Conservation (phyloP, 2,797 vertebrate genomes). For the Pogonophryne albipinna region DNA sequence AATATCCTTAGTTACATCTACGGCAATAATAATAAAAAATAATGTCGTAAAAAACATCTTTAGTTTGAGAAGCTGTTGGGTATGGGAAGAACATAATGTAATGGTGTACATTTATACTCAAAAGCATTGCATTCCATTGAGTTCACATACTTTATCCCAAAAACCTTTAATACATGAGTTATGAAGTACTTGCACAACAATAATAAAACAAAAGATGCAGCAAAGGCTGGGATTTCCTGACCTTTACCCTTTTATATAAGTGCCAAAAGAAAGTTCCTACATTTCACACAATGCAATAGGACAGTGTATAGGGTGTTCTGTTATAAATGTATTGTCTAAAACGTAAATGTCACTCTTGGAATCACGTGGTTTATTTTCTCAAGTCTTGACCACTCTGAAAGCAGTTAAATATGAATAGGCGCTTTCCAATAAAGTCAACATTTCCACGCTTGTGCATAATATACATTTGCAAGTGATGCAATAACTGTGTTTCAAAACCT, state of each 20-base stretch:
- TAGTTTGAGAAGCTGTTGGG: neutral
- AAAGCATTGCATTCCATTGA: neutral
- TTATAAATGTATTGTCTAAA: neutral
- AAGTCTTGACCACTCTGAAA: neutral
- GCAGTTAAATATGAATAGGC: neutral
- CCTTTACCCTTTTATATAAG: neutral
- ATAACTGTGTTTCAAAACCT: neutral
- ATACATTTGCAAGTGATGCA: too few relatives aligned
- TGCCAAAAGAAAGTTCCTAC: neutral
- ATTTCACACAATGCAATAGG: neutral
- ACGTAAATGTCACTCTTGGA: too few relatives aligned
- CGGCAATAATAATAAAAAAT: neutral
- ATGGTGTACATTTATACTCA: neutral
- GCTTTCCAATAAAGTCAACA: neutral
- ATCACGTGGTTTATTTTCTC: neutral
- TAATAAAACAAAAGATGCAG: neutral
- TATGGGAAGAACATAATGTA: neutral
- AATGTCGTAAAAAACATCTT: neutral
- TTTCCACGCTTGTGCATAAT: neutral
- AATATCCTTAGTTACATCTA: neutral
- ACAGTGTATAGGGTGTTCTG: neutral
- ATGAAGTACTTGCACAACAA: neutral
- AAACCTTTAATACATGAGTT: neutral
- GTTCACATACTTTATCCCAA: neutral
- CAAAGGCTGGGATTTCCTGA: neutral